Conservation (phyloP, 1,140 invertebrate genomes). For the Mactra quadrangularis region DNA sequence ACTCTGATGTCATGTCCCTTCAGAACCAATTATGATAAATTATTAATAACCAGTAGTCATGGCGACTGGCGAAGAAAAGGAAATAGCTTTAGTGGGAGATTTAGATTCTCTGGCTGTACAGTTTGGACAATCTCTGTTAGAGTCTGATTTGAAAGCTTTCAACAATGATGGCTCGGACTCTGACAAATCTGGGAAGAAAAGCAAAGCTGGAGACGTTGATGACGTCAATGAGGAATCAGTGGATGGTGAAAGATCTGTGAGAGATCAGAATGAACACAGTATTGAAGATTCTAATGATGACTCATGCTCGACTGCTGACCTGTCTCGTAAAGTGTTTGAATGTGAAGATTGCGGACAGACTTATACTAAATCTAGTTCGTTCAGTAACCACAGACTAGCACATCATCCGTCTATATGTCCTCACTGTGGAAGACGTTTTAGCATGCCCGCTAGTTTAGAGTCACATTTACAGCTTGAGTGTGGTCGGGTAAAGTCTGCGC, state of each 20-base stretch:
- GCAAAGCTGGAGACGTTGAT: neutral
- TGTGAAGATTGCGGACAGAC: conserved; percentile 56
- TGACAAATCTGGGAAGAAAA: neutral
- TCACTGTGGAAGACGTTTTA: conserved; percentile 53
- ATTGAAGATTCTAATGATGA: conserved; percentile 9
- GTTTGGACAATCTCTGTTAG: conserved; percentile 55
- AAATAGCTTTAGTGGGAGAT: conserved; percentile 19
- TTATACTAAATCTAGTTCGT: conserved; percentile 50
- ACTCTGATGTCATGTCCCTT: no score
- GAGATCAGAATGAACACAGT: neutral
- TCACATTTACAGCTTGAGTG: conserved; percentile 55
- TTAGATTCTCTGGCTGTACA: conserved; percentile 54
- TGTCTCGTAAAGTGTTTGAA: conserved; percentile 9
- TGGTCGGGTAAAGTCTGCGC: conserved; percentile 2
- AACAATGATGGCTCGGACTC: conserved; percentile 23
- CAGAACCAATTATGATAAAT: no score
- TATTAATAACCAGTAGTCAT: no score
- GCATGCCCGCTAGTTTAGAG: conserved; percentile 50
- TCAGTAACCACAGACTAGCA: conserved; percentile 58
- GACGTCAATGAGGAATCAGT: neutral
- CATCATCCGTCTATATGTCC: conserved; percentile 58
- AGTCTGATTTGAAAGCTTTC: conserved; percentile 46
- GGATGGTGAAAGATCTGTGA: neutral
- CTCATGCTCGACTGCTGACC: no score
- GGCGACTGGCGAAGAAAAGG: conserved; percentile 16